These are phyloP conservation scores for Chaetura pelagica DNA, from an alignment of 2,113 vertebrate genomes.

Conservation along the genomic window DNA sequence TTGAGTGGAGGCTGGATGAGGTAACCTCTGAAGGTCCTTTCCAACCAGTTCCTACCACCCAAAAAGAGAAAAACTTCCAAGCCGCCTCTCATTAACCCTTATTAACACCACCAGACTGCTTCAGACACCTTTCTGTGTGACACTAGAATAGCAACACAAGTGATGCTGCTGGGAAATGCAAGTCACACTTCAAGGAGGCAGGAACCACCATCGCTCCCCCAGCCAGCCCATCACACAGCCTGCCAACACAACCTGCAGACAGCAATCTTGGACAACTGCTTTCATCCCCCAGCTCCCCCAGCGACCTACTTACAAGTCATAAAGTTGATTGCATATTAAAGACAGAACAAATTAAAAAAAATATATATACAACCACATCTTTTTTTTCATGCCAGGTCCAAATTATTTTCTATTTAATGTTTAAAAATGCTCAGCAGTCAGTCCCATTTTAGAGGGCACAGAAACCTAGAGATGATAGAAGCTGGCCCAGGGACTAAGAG, in stretches of 20 bases:
- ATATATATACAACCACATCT: background rate
- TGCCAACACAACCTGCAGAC: background rate
- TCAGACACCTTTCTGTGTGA: background rate
- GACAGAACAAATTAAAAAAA: background rate
- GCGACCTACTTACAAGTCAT: background rate
- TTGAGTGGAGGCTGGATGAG: too few relatives aligned
- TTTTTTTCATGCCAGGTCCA: background rate
- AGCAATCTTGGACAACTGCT: background rate
- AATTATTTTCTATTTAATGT: accelerated
- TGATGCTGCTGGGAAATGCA: background rate
- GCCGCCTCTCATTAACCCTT: background rate
- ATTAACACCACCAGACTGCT: background rate
- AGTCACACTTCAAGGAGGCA: background rate
- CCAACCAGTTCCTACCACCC: background rate
- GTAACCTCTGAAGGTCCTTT: too few relatives aligned
- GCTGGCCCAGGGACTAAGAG: background rate
- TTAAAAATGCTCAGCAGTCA: background rate
- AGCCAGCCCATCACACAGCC: background rate
- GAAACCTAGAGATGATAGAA: background rate
- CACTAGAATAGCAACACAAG: background rate
- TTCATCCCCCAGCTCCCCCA: background rate
- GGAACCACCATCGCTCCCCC: background rate
- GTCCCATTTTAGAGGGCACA: background rate
- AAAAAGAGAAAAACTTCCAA: background rate
- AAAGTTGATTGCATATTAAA: background rate